phyloP scores from a whole-genome alignment of 2,113 vertebrate genomes.

The Macroglossus sobrinus region DNA sequence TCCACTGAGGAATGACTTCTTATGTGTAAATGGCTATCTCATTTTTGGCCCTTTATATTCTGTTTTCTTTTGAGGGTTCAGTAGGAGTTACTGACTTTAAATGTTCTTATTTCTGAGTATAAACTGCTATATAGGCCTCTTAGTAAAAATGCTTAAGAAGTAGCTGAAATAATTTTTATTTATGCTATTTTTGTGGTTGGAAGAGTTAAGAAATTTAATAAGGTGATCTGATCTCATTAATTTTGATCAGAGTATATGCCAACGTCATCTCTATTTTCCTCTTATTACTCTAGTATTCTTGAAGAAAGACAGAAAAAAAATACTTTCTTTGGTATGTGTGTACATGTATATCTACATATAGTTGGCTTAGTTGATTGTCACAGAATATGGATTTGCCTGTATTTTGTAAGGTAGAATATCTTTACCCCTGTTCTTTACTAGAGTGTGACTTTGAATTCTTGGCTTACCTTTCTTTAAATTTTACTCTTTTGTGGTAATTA shows the following conservation, averaged over 20 bases:
- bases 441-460: background rate
- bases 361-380: background rate
- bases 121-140: background rate
- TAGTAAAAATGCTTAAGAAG: background rate
- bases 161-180: background rate
- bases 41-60: background rate
- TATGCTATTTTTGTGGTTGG: background rate
- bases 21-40: background rate
- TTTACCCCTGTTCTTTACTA: background rate
- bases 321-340: background rate
- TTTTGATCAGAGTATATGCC: background rate
- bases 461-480: background rate
- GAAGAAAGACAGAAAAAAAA: background rate
- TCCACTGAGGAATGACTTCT: background rate
- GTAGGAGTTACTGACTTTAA: background rate
- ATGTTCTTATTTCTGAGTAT: background rate
- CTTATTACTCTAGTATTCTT: background rate
- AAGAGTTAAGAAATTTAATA: conserved; percentile 23
- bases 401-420: background rate
- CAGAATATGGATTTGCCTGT: background rate
- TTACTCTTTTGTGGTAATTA: background rate
- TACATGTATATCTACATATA: background rate
- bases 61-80: background rate
- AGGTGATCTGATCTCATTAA: background rate
- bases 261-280: background rate